Evolutionary conservation across 2,888 invertebrate species (phyloP).

Genomic region (Aspidiotus destructor): DNA sequence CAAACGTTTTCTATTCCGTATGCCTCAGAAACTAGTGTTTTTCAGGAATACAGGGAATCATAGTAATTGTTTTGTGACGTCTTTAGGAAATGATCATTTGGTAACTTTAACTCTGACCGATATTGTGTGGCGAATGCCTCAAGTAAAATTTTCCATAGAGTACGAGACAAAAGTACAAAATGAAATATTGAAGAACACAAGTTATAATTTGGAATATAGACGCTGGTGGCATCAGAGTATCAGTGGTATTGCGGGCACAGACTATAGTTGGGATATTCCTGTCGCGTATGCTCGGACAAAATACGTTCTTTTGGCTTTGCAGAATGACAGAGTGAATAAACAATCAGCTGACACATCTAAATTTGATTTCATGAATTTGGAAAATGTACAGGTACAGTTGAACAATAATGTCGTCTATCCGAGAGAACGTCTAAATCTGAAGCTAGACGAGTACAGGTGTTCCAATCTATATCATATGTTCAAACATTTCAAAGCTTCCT

Average conservation of each 20-base stretch:
- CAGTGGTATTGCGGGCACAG: neutral
- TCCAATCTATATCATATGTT: neutral
- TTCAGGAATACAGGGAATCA: neutral
- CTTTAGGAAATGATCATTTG: neutral
- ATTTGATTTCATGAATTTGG: too few relatives aligned
- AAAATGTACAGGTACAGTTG: too few relatives aligned
- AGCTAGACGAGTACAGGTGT: neutral
- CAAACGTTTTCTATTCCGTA: too few relatives aligned
- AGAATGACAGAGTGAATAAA: too few relatives aligned
- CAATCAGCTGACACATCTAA: too few relatives aligned
- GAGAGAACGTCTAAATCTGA: neutral
- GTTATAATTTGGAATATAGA: neutral
- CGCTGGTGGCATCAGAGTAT: too few relatives aligned
- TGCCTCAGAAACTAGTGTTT: neutral
- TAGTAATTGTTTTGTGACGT: neutral
- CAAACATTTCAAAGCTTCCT: too few relatives aligned
- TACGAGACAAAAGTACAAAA: neutral
- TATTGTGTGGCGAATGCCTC: too few relatives aligned
- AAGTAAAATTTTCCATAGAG: neutral
- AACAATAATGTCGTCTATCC: neutral
- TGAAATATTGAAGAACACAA: neutral
- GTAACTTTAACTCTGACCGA: neutral
- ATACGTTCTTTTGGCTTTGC: too few relatives aligned
- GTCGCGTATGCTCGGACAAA: neutral
- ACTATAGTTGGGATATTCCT: conserved; percentile 5